Base-by-base conservation (phyloP, 2,797 vertebrate genomes). In the Microctenopoma steveboyesi region DNA sequence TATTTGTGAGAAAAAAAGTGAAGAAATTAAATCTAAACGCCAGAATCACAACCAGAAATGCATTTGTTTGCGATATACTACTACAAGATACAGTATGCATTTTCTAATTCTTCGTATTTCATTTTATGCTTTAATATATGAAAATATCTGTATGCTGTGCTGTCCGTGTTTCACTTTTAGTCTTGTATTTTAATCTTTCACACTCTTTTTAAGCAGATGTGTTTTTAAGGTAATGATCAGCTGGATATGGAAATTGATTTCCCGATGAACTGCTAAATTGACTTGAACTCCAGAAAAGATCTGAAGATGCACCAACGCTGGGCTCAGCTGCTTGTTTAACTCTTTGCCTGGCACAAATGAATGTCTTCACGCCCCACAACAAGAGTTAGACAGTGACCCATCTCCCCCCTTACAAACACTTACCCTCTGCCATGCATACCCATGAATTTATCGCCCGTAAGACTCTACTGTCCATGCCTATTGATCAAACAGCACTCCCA, bases 401-500 rank as follows among this genome's bases (percentile, higher is more conserved):
- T 68, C 75, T 74, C 45, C 30, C 30, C 30, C 53, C 48, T 58
- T 58, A 53, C 60, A 63, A 72, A 70, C 61, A 28, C 65, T 72
- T 72, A 53, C 69, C 65, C 67, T 81, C 69, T 72, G 56, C 62
- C 63, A 67, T 73, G 30, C 67, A 46, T 71, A 73, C 74, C 65
- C 83, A 84, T 0, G 83, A 69, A 79, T 93, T 90, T 92, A 91
- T 79, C 88, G 53, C 42, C 67, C 80, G 84, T 72, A 83, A 69
- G 10, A 81, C 76, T 72, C 78, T 87, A 75, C 76, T 90, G 84
- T 88, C 93, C 90, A 92, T 88, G 88, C 51, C 25, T 92, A 95
- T 94, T 91, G 95, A 96, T 95, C 91, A 89, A 77, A 76, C 75
- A 87, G 72, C 27, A 78, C 84, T 87, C 70, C 57, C 64, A 84